phyloP scores from a whole-genome alignment of 2,888 invertebrate genomes.

The Pristionchus fissidentatus region DNA sequence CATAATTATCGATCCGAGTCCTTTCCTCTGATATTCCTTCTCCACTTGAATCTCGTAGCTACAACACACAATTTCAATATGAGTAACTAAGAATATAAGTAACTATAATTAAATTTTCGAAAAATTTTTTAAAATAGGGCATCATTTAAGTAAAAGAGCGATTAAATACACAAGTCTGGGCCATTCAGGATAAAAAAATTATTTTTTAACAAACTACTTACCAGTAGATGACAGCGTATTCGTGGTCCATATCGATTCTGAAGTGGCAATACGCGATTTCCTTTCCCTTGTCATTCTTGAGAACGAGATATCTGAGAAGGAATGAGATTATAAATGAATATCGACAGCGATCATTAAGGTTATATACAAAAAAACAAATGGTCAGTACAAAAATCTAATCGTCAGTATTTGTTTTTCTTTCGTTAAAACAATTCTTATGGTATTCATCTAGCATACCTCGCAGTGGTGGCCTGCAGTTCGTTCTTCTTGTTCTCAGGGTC shows the following conservation, averaged over 20 bases:
- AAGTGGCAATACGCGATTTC: slow-evolving; percentile 87
- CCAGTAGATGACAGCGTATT: slow-evolving; percentile 85
- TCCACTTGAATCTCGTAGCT: slow-evolving; percentile 49
- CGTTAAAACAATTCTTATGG: no score
- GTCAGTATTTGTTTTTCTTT: no score
- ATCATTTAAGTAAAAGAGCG: not conserved
- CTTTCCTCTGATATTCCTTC: slow-evolving; percentile 39
- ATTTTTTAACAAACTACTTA: slow-evolving; percentile 78
- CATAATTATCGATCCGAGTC: slow-evolving; percentile 47
- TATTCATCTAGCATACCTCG: slow-evolving; percentile 70
- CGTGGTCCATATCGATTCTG: slow-evolving; percentile 87
- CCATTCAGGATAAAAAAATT: no score
- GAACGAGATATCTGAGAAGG: slow-evolving; percentile 58
- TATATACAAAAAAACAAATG: slow-evolving; percentile 55
- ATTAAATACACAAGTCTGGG: not conserved
- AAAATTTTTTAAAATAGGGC: no score
- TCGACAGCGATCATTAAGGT: slow-evolving; percentile 61
- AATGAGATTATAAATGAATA: not conserved
- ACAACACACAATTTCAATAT: not conserved
- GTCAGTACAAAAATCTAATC: slow-evolving; percentile 49
- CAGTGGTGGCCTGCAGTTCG: slow-evolving; percentile 77
- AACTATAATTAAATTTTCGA: not conserved
- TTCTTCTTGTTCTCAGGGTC: slow-evolving; percentile 77
- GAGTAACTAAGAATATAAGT: not conserved
- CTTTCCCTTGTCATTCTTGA: slow-evolving; percentile 55